A percentile compares a stretch with the other conserved stretches of the same genome.
Conservation (phyloP, 2,888 invertebrate species). For the Zygothrica quintamaculata region DNA sequence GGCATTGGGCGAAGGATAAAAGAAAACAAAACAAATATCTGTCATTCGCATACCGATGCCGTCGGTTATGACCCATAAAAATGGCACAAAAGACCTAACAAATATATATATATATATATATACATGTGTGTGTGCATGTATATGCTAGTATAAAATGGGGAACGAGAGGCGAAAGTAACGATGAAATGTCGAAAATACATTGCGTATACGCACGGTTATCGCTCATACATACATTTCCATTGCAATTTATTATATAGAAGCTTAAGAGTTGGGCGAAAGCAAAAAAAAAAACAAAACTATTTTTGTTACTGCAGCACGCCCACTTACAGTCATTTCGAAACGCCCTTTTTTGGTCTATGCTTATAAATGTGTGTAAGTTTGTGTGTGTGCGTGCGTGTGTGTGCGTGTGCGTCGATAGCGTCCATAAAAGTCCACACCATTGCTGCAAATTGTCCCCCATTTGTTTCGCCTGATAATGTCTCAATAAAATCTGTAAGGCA, state of each 20-base stretch:
- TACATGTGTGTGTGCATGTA: too few relatives aligned
- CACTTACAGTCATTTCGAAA: constrained; percentile 40
- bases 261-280: constrained; percentile 21
- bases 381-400: constrained; percentile 28
- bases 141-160: not conserved
- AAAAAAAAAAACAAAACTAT: too few relatives aligned
- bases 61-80: constrained; percentile 69
- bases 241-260: constrained; percentile 56
- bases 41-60: constrained; percentile 57
- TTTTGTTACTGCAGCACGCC: constrained; percentile 44
- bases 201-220: constrained; percentile 63
- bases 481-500: constrained; percentile 70
- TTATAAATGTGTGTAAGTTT: constrained; percentile 9
- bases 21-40: constrained; percentile 46
- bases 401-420: constrained; percentile 13
- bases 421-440: constrained; percentile 59
- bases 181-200: constrained; percentile 37
- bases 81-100: constrained; percentile 24
- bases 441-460: constrained; percentile 71
- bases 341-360: constrained; percentile 51
- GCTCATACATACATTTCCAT: constrained; percentile 58
- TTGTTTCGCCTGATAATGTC: constrained; percentile 76
- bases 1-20: constrained; percentile 20
- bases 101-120: too few relatives aligned
- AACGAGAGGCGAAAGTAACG: too few relatives aligned